Percentiles rank a stretch among this genome's conserved stretches.
These are phyloP conservation scores for Nemoura dubitans DNA, from an alignment of 2,888 invertebrate species.

Conservation along the genomic window DNA sequence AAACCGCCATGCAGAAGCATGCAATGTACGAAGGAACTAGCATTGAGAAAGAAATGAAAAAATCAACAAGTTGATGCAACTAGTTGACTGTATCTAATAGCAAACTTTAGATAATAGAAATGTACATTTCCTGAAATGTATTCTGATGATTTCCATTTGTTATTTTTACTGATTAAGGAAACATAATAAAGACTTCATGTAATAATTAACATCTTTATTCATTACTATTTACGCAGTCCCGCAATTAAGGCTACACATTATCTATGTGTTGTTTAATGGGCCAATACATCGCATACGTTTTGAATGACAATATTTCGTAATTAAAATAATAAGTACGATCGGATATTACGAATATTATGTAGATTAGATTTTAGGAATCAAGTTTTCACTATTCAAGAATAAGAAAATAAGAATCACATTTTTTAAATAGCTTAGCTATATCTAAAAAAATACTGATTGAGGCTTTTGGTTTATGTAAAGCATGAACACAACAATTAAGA, in stretches of 20 bases:
- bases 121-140: too few relatives aligned
- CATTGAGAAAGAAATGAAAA: slow-evolving; percentile 57
- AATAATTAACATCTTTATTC: slow-evolving; percentile 17
- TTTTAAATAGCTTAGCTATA: slow-evolving; percentile 18
- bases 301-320: background rate
- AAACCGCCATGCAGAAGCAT: slow-evolving; percentile 69
- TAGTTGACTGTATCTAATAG: background rate
- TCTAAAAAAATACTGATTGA: slow-evolving; percentile 27
- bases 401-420: slow-evolving; percentile 25
- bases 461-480: slow-evolving; percentile 13
- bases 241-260: slow-evolving; percentile 20
- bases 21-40: slow-evolving; percentile 71
- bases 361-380: background rate
- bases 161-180: background rate
- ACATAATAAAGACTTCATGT: background rate
- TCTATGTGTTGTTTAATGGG: background rate
- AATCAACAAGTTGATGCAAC: background rate
- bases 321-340: background rate
- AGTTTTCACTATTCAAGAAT: background rate
- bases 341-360: background rate
- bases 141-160: too few relatives aligned
- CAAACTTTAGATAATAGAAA: background rate
- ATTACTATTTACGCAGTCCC: slow-evolving; percentile 26
- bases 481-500: background rate
- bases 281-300: background rate